Evolutionary conservation across 1,140 invertebrate genomes (phyloP), one percentile per base, ranked within the genome.

Genomic region (Drosophila mayri): DNA sequence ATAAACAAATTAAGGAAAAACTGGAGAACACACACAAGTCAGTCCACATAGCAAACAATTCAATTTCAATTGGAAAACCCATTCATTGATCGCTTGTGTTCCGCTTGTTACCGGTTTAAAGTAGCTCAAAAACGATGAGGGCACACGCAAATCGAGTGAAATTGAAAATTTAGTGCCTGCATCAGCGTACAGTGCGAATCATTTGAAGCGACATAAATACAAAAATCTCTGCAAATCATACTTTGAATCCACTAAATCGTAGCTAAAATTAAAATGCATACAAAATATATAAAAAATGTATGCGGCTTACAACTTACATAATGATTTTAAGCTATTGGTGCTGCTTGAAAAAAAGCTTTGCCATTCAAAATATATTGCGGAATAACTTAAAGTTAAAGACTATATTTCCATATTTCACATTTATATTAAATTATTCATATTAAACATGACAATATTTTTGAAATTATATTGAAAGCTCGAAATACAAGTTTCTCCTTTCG

Each of bases 51-150:
- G 10, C 22, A 63, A 40, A 50, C 62, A 41, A 66, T 72, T 71
- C 20, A 16, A 35, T 46, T 71, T 55, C 52, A 72, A 60, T 72
- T 72, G 54, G 41, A 72, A 72, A 72, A 41, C 30, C 20, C 37
- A 43, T 41, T 41, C 44, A 43, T 37, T 22, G 38, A 70, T 67
- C 18, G n/a, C 22, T 44, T 60, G 52, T 22, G 16, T 60, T 32
- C 67, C 44, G 66, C 37, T 22, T 60, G 28, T 50, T 50, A 60
- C 70, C 44, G 37, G 70, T 60, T 72, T 32, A 30, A 68, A 68
- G 66, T 55, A 52, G 28, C 32, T 63, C 43, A 20, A 66, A 66
- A 18, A 12, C n/a, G 22, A 32, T 35, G 40, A 44, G 28, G 20
- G 7, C 30, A 44, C 38, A 63, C n/a, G 20, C 22, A 64, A 64